Percentiles rank a stretch among this genome's conserved stretches.
Conservation (phyloP, 2,797 vertebrate genomes). For the Taeniopygia guttata region DNA sequence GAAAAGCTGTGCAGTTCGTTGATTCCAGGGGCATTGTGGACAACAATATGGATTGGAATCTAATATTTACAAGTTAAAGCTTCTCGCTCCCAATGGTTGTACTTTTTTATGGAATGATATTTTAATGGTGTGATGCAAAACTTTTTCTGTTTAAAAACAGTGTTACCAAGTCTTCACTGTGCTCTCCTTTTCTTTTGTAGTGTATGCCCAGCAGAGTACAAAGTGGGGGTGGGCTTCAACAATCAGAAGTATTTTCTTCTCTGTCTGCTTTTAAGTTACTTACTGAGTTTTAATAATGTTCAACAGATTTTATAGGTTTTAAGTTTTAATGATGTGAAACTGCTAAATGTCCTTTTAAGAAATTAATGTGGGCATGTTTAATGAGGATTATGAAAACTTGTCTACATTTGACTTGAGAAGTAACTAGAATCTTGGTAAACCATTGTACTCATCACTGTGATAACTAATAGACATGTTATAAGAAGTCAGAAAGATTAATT, state of each 20-base stretch:
- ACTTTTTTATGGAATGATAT: constrained; percentile 19
- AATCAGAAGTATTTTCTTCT: not conserved
- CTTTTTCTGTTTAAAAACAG: constrained; percentile 14
- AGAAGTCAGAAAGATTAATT: not conserved
- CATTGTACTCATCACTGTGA: not conserved
- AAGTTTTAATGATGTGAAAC: not conserved
- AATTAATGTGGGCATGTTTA: not conserved
- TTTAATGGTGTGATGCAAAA: not conserved
- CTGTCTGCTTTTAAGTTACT: not conserved
- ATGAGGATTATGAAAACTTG: not conserved
- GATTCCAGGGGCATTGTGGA: constrained; percentile 37
- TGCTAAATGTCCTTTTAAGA: not conserved
- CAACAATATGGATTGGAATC: constrained; percentile 55
- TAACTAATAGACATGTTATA: not conserved
- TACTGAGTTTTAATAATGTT: not conserved
- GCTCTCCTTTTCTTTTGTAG: not conserved
- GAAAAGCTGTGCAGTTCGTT: constrained; percentile 44
- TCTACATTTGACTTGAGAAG: not conserved
- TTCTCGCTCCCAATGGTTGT: not conserved
- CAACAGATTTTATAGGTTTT: not conserved
- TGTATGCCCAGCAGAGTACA: not conserved
- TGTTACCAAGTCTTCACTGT: not conserved
- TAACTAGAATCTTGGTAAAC: not conserved
- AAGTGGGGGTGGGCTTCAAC: not conserved
- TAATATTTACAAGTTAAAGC: constrained; percentile 61